Conservation (phyloP, 1,140 invertebrate species). For the Penaeus indicus region DNA sequence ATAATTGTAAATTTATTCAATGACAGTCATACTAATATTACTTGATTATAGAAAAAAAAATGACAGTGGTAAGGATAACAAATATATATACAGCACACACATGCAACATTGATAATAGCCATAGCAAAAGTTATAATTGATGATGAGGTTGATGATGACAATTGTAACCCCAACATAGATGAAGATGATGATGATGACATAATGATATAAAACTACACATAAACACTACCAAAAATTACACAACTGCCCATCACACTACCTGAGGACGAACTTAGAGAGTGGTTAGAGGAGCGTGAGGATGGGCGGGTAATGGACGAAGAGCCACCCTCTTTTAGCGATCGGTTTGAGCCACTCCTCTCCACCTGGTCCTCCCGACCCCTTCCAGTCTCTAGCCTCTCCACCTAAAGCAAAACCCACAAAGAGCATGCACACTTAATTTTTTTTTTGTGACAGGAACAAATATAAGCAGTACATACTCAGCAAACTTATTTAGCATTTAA, state of each 20-base stretch:
- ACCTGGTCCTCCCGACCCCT: slow-evolving; percentile 17
- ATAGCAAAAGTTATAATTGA: too few relatives aligned
- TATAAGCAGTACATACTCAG: too few relatives aligned
- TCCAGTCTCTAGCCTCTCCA: slow-evolving; percentile 39
- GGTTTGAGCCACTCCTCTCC: slow-evolving; percentile 38
- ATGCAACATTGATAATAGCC: too few relatives aligned
- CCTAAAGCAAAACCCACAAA: slow-evolving; percentile 12
- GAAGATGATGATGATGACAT: too few relatives aligned
- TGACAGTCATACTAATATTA: not conserved
- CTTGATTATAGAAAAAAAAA: not conserved
- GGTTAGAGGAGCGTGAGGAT: slow-evolving; percentile 44
- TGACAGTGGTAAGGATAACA: not conserved
- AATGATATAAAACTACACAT: too few relatives aligned
- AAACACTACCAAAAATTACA: not conserved
- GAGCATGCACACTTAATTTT: not conserved
- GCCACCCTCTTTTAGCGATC: not conserved
- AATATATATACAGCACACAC: too few relatives aligned
- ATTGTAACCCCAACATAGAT: too few relatives aligned
- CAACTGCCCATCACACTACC: not conserved
- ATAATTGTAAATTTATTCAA: too few relatives aligned
- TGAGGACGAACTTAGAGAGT: slow-evolving; percentile 39
- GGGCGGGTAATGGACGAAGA: not conserved
- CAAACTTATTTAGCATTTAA: too few relatives aligned
- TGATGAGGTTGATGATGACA: too few relatives aligned
- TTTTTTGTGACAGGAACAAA: too few relatives aligned